These are phyloP conservation scores for Symphodus melops DNA, from an alignment of 2,113 vertebrate genomes.

Conservation along the genomic window DNA sequence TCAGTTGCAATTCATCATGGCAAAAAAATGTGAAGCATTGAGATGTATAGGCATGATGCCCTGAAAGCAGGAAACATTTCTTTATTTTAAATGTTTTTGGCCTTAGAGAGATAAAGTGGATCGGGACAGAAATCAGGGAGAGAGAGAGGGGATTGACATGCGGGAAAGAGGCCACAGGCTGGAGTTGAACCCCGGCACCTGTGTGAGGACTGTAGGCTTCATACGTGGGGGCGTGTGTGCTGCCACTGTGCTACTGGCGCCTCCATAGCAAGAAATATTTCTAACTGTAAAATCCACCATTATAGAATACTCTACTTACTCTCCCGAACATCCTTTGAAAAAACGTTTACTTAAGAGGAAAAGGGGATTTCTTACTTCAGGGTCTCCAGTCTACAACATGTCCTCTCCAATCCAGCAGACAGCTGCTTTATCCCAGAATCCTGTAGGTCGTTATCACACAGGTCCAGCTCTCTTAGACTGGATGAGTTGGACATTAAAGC, in stretches of 20 bases:
- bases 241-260: too few species aligned
- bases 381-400: slow-evolving; percentile 13
- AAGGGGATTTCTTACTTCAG: slow-evolving; percentile 6
- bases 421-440: slow-evolving; percentile 15
- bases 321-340: background rate
- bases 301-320: background rate
- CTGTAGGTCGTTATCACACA: slow-evolving; percentile 29
- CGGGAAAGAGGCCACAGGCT: too few species aligned
- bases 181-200: too few species aligned
- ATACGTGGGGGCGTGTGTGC: too few species aligned
- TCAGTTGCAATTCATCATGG: too few species aligned
- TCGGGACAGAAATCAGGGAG: too few species aligned
- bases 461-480: slow-evolving; percentile 20
- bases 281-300: background rate
- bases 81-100: too few species aligned
- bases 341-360: background rate
- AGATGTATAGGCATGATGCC: background rate
- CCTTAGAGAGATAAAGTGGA: too few species aligned
- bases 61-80: background rate
- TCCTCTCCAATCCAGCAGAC: background rate
- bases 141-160: too few species aligned
- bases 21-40: too few species aligned
- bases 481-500: slow-evolving; percentile 8
- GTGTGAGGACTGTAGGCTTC: too few species aligned
- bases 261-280: background rate